These are phyloP conservation scores for Athene cunicularia DNA, from an alignment of 2,113 vertebrate species.

Conservation along the genomic window DNA sequence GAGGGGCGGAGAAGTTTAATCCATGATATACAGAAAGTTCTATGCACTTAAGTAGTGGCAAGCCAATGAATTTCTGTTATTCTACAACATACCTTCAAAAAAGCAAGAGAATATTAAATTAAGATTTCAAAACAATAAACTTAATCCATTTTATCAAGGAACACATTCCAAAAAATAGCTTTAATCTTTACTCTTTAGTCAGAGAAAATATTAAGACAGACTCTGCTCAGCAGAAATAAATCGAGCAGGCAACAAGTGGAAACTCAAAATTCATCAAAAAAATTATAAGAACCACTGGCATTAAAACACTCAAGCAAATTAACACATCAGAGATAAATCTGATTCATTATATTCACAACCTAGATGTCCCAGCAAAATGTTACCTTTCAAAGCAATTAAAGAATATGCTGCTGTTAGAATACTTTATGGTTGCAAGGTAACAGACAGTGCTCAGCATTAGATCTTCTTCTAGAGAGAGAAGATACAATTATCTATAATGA, in stretches of 20 bases:
- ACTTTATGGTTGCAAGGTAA: not conserved
- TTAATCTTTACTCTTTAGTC: not conserved
- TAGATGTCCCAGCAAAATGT: not conserved
- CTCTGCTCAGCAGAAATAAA: not conserved
- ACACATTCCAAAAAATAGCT: not conserved
- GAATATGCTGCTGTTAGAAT: not conserved
- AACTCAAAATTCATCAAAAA: not conserved
- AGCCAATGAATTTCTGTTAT: not conserved
- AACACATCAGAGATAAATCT: not conserved
- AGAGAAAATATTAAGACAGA: not conserved
- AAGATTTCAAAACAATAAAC: not conserved
- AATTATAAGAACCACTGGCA: not conserved
- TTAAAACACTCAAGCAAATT: not conserved
- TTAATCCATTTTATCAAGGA: not conserved
- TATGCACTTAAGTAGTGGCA: not conserved
- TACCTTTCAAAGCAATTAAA: constrained; percentile 2
- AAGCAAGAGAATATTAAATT: not conserved
- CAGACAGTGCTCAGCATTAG: not conserved
- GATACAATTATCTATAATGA: constrained; percentile 34
- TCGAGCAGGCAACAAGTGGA: not conserved
- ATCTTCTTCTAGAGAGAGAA: not conserved
- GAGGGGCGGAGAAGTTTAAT: not conserved
- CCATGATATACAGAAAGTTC: not conserved
- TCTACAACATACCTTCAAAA: not conserved
- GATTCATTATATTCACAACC: not conserved